A percentile compares a stretch with the other conserved stretches of the same genome.
phyloP scores from a whole-genome alignment of 23 tunicate genomes.

The Aplidium turbinatum region DNA sequence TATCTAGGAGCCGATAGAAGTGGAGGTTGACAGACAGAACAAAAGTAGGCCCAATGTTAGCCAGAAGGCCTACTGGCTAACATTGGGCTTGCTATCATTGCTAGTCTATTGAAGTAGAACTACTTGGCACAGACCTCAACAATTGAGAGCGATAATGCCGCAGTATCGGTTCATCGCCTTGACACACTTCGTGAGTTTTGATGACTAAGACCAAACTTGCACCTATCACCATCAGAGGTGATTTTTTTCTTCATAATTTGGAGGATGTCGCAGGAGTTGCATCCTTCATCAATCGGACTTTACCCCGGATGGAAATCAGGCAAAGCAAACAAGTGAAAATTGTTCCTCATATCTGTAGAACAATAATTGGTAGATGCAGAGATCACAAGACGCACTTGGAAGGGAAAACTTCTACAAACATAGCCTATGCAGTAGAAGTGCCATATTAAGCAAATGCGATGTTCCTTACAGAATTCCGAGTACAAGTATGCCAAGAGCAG shows the following conservation, averaged over 20 bases:
- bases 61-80: too few relatives aligned
- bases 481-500: background rate
- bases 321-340: background rate
- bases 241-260: too few relatives aligned
- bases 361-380: background rate
- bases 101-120: conserved; percentile 6
- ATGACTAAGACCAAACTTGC: too few relatives aligned
- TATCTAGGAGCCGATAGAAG: background rate
- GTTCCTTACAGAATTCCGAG: background rate
- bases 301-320: too few relatives aligned
- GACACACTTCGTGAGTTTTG: conserved; percentile 24
- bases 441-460: conserved; percentile 10
- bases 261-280: too few relatives aligned
- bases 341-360: background rate
- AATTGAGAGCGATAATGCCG: conserved; percentile 19
- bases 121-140: background rate
- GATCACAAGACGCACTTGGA: background rate
- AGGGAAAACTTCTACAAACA: conserved; percentile 10
- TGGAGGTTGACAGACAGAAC: conserved; percentile 17
- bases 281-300: too few relatives aligned
- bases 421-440: conserved; percentile 7
- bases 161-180: conserved; percentile 24
- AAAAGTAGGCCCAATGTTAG: too few relatives aligned
- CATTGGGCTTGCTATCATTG: conserved; percentile 3
- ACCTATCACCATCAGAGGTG: too few relatives aligned